Evolutionary conservation across 2,888 invertebrate genomes (phyloP), one percentile per base, ranked within the genome.

Genomic region (Coenonympha arcania): DNA sequence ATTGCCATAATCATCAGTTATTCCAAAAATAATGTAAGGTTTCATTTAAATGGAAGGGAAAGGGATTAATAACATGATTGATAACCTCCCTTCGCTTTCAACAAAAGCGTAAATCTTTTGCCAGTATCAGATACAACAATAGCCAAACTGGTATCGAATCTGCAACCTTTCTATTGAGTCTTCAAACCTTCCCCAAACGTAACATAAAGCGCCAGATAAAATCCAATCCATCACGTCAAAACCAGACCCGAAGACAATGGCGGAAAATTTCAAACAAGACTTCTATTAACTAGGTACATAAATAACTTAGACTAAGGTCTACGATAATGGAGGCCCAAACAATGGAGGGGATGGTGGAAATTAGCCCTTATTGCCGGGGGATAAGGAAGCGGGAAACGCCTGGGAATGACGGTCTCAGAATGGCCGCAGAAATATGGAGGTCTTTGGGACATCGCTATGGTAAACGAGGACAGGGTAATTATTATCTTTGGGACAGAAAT

Each of bases 361-460:
- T 50, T 54, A 51, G 53, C 50, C 57, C 52, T 50, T 61, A 60
- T 55, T 49, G 52, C 55, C 11, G 36, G 13, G 54, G 31, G 49
- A 52, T 57, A 59, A 50, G 56, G 50, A 54, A 50, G 20, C 40
- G 28, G 39, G 20, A 19, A 16, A 34, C 40, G 56, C 48, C 60
- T 61, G 61, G 42, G 53, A 59, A 55, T 61, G 61, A 61, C 61
- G 58, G 58, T 55, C 53, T 54, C 56, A 50, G 60, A 61, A 60
- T 59, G 59, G 56, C 51, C 54, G 45, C 45, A 53, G 57, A 60
- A 60, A 60, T 60, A 61, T 58, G 58, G 56, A 54, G 54, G 54
- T 50, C 46, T 43, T 49, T 44, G 55, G 31, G 22, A 34, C 33
- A 4, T 33, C 6, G 54, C 52, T 50, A 18, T 15, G 47, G 42